Evolutionary conservation across 2,113 vertebrate species (phyloP).

Genomic region (Lophura nycthemera): DNA sequence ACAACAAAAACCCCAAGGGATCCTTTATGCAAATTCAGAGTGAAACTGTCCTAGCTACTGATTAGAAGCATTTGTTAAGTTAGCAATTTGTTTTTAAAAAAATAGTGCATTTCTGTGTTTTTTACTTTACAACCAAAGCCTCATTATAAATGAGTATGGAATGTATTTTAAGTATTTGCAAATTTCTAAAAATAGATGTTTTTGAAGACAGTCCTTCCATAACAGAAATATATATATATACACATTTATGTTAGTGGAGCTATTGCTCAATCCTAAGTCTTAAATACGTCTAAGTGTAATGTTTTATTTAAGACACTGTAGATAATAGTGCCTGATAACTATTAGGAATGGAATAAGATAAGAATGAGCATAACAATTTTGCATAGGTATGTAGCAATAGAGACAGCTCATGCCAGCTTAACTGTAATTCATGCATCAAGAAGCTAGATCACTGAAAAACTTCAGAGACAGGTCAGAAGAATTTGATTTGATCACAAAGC

Average conservation of each 20-base stretch:
- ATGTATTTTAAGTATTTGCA: neutral
- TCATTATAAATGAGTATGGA: neutral
- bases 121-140: slow-evolving; percentile 25
- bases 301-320: neutral
- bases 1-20: neutral
- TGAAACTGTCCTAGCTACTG: neutral
- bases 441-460: neutral
- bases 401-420: neutral
- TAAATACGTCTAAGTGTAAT: neutral
- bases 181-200: neutral
- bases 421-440: neutral
- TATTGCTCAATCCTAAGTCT: neutral
- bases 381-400: neutral
- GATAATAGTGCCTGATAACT: neutral
- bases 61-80: slow-evolving; percentile 5
- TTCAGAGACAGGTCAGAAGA: neutral
- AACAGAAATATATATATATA: neutral
- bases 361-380: neutral
- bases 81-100: neutral
- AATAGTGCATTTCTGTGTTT: neutral
- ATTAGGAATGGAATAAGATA: neutral
- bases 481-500: neutral
- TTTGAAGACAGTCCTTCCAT: neutral
- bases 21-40: neutral
- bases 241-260: neutral